Evolutionary conservation across 2,113 vertebrate genomes (phyloP).

Genomic region (Ageneiosus marmoratus): DNA sequence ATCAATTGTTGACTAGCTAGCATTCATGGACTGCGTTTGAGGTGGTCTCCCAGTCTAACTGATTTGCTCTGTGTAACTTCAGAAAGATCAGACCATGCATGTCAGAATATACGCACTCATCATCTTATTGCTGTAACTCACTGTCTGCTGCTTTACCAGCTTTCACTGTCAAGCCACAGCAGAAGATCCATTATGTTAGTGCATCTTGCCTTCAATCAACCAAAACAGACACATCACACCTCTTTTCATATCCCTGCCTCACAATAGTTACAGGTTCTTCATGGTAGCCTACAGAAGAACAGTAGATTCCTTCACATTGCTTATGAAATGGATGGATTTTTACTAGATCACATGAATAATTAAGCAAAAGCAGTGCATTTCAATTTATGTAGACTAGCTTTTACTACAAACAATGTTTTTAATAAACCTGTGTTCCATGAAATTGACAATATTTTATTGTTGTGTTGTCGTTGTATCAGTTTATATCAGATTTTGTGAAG

Average conservation of each 20-base stretch:
- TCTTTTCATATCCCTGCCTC: not conserved
- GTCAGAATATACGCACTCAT: constrained; percentile 3
- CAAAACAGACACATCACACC: not conserved
- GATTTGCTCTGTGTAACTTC: constrained; percentile 10
- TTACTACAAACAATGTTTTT: not conserved
- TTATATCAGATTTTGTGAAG: not conserved
- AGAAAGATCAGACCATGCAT: not conserved
- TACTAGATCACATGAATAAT: not conserved
- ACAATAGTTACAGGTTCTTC: not conserved
- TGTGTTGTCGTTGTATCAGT: not conserved
- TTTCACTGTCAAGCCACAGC: not conserved
- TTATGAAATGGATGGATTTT: not conserved
- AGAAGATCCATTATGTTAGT: constrained; percentile 3
- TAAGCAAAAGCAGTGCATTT: not conserved
- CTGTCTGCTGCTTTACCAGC: not conserved
- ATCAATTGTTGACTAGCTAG: not conserved
- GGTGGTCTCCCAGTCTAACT: not conserved
- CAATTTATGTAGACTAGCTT: not conserved
- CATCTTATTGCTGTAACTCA: constrained; percentile 1
- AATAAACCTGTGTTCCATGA: not conserved
- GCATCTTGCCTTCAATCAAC: not conserved
- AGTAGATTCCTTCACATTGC: not conserved
- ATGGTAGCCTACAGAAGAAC: not conserved
- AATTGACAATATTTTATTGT: not conserved
- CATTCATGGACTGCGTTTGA: not conserved